phyloP scores from a whole-genome alignment of 2,888 invertebrate species.

The Tryphoninae sp. region DNA sequence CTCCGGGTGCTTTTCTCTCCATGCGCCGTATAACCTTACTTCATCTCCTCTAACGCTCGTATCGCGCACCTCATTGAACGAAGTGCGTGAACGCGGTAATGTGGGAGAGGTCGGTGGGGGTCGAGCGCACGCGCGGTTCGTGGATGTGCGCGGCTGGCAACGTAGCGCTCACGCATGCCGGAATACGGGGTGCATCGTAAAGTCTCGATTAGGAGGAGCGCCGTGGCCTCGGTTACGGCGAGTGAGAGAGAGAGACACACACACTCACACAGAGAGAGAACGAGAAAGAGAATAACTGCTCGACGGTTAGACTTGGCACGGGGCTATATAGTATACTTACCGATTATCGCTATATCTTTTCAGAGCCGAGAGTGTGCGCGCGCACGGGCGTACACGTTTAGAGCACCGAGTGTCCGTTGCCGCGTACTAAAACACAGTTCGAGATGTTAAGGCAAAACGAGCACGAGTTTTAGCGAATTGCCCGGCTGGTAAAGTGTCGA shows the following conservation, averaged over 20 bases:
- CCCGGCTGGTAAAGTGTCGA: background rate
- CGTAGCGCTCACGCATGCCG: constrained; percentile 74
- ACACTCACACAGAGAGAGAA: background rate
- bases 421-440: constrained; percentile 7
- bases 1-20: background rate
- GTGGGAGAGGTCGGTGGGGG: constrained; percentile 71
- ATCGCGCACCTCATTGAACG: constrained; percentile 42
- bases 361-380: background rate
- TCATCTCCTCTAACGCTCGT: background rate
- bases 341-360: background rate
- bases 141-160: constrained; percentile 69
- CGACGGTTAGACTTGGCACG: constrained; percentile 6
- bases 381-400: background rate
- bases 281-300: constrained; percentile 52
- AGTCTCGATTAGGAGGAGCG: constrained; percentile 72
- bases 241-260: constrained; percentile 11
- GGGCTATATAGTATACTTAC: constrained; percentile 6
- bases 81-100: constrained; percentile 75
- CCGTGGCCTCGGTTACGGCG: constrained; percentile 20
- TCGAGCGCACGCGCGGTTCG: constrained; percentile 64
- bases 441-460: constrained; percentile 4
- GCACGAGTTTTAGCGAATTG: constrained; percentile 10
- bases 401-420: background rate
- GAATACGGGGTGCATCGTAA: constrained; percentile 76
- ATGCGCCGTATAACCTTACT: constrained; percentile 1